These are phyloP conservation scores for Zaprionus obscuricornis DNA, from an alignment of 2,888 invertebrate genomes.

Conservation along the genomic window DNA sequence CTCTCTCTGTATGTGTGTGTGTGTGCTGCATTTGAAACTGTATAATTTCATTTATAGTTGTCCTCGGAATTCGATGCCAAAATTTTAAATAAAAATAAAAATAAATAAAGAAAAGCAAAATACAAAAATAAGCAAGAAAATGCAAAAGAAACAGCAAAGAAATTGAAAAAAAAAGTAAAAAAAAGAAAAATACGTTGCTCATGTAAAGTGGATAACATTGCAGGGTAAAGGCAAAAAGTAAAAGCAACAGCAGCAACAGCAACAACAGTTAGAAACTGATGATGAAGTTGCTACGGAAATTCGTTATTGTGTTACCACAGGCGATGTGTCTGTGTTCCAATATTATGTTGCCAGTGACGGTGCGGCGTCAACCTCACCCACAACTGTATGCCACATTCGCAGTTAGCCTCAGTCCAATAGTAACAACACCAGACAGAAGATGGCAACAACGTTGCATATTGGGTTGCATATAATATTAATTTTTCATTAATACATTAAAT, in stretches of 20 bases:
- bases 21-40: slow-evolving; percentile 33
- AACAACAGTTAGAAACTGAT: slow-evolving; percentile 33
- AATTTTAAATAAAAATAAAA: slow-evolving; percentile 10
- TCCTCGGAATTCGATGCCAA: slow-evolving; percentile 23
- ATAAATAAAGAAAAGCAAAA: background rate
- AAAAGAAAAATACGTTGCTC: slow-evolving; percentile 43
- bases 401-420: slow-evolving; percentile 53
- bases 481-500: no score
- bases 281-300: slow-evolving; percentile 80
- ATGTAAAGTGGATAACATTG: slow-evolving; percentile 75
- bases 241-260: slow-evolving; percentile 20
- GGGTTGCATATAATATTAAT: no score
- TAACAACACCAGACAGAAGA: slow-evolving; percentile 31
- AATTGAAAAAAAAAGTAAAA: slow-evolving; percentile 26
- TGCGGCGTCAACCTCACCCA: slow-evolving; percentile 30
- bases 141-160: slow-evolving; percentile 37
- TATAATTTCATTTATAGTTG: slow-evolving; percentile 61
- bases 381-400: slow-evolving; percentile 32
- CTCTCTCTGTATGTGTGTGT: background rate
- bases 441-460: slow-evolving; percentile 24
- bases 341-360: slow-evolving; percentile 57
- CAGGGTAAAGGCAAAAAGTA: slow-evolving; percentile 42
- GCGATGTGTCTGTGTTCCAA: slow-evolving; percentile 78
- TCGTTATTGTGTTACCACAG: slow-evolving; percentile 81
- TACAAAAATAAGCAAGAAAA: slow-evolving; percentile 21